phyloP scores from a whole-genome alignment of 2,797 vertebrate genomes.

The Tragopan temminckii region DNA sequence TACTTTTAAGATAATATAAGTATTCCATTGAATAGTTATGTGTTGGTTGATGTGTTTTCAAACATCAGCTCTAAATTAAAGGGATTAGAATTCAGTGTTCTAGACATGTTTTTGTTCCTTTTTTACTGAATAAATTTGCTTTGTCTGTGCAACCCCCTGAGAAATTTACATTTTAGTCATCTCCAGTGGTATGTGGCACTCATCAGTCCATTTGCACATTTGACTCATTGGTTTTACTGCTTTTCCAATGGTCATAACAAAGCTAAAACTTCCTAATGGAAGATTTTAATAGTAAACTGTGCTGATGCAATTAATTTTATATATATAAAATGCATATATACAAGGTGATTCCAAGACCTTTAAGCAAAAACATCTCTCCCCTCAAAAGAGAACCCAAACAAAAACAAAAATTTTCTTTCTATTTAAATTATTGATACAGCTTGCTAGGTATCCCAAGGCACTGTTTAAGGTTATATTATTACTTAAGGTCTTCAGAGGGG shows the following conservation, averaged over 20 bases:
- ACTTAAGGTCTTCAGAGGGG: background rate
- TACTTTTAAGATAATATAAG: background rate
- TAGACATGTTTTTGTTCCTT: background rate
- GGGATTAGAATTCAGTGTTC: background rate
- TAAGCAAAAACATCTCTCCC: background rate
- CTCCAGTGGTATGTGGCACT: background rate
- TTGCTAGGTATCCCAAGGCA: background rate
- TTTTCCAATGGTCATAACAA: background rate
- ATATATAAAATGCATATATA: background rate
- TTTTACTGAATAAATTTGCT: background rate
- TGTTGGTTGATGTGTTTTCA: background rate
- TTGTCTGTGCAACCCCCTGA: background rate
- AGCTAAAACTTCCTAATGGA: background rate
- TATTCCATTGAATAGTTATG: background rate
- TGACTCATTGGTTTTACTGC: background rate
- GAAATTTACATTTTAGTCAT: background rate
- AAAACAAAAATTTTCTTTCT: background rate
- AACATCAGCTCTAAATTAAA: background rate
- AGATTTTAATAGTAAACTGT: background rate
- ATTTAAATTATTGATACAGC: background rate
- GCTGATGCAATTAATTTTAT: background rate
- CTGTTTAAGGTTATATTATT: background rate
- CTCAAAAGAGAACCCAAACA: background rate
- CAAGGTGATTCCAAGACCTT: background rate
- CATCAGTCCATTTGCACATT: accelerated